Conservation (phyloP, 1,140 invertebrate species). For the Anastrepha ludens region DNA sequence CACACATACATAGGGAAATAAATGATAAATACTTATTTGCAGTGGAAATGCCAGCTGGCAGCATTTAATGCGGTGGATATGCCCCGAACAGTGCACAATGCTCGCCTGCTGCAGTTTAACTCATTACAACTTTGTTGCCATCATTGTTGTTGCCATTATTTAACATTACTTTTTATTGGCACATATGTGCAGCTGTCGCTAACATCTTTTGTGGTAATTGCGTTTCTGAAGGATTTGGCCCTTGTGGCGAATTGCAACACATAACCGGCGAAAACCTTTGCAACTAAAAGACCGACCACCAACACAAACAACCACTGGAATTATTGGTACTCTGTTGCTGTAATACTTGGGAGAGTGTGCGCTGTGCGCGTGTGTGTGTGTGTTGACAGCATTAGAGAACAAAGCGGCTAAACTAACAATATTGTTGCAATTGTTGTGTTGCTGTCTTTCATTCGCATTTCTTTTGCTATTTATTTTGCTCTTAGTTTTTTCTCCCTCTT, state of each 20-base stretch:
- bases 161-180: conserved; percentile 18
- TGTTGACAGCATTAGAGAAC: not conserved
- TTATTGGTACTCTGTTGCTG: not conserved
- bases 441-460: not conserved
- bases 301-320: not conserved
- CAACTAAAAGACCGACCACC: not conserved
- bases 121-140: conserved; percentile 13
- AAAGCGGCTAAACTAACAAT: not conserved
- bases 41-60: not conserved
- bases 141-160: conserved; percentile 6
- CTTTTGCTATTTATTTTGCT: not conserved
- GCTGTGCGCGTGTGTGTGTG: not conserved
- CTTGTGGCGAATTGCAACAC: not conserved
- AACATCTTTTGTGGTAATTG: conserved; percentile 20
- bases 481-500: not conserved
- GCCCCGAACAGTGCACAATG: conserved; percentile 1
- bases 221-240: not conserved
- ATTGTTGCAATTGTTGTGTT: conserved; percentile 13
- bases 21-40: not conserved
- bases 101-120: conserved; percentile 26
- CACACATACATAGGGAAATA: not conserved
- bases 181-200: conserved; percentile 27
- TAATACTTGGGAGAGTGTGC: not conserved
- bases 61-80: not conserved
- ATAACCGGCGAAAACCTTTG: not conserved